Conservation (phyloP, 2,113 vertebrate species). For the Indicator maculatus region DNA sequence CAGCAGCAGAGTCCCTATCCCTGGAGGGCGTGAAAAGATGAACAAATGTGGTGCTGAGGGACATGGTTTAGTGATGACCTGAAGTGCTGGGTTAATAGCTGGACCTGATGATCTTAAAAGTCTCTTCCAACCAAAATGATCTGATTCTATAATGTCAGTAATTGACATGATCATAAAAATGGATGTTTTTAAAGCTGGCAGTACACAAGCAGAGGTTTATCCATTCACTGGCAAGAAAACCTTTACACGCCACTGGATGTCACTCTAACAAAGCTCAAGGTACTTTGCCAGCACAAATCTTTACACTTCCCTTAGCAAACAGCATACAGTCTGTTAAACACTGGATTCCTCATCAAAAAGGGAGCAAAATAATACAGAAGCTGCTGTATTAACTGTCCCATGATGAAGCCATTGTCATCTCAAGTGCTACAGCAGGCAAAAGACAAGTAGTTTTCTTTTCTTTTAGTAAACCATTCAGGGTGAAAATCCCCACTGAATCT, state of each 20-base stretch:
- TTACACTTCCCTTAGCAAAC: not conserved
- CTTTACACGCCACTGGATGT: constrained; percentile 26
- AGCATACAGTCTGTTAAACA: not conserved
- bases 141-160: not conserved
- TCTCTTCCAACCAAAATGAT: too few relatives aligned
- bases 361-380: not conserved
- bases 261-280: constrained; percentile 21
- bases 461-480: not conserved
- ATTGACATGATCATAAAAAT: not conserved
- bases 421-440: not conserved
- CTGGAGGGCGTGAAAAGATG: too few relatives aligned
- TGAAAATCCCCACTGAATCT: not conserved
- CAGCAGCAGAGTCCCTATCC: too few relatives aligned
- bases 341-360: not conserved
- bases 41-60: too few relatives aligned
- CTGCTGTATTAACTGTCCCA: not conserved
- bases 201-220: not conserved
- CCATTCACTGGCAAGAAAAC: not conserved
- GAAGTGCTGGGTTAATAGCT: too few relatives aligned
- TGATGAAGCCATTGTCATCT: not conserved
- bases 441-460: not conserved
- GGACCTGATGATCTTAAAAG: too few relatives aligned
- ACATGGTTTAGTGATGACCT: too few relatives aligned
- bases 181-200: not conserved
- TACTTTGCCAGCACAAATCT: not conserved